A percentile compares a stretch with the other conserved stretches of the same genome.
These are phyloP conservation scores for Idaea dimidiata DNA, from an alignment of 2,888 invertebrate species.

Conservation along the genomic window DNA sequence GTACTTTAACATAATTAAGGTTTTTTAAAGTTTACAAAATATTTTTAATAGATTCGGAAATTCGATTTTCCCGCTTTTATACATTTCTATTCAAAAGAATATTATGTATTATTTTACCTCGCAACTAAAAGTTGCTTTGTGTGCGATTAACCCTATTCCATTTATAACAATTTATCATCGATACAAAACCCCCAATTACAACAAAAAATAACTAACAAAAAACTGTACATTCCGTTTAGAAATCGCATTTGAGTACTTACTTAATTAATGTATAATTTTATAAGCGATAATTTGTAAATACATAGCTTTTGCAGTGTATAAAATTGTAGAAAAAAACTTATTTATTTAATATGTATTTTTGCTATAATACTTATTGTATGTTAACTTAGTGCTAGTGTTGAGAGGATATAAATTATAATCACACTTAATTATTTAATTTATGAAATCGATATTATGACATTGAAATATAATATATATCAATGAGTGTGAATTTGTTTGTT, in stretches of 20 bases:
- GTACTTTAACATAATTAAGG: too few relatives aligned
- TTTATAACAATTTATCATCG: background rate
- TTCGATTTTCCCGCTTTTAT: too few relatives aligned
- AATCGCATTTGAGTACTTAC: background rate
- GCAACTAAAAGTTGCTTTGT: background rate
- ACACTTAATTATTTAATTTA: background rate
- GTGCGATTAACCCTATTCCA: background rate
- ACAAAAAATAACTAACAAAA: background rate
- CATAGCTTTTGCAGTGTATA: background rate
- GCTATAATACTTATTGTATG: background rate
- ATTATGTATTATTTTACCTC: conserved; percentile 16
- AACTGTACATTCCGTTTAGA: background rate
- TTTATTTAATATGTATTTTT: background rate
- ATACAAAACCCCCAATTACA: background rate
- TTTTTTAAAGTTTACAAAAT: too few relatives aligned
- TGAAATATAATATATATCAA: background rate
- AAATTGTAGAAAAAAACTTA: background rate
- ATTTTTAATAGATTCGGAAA: too few relatives aligned
- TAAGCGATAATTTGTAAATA: background rate
- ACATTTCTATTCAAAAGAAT: background rate
- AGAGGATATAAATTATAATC: background rate
- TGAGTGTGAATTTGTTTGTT: background rate
- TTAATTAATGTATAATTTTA: background rate
- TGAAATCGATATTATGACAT: background rate
- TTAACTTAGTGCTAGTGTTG: background rate